Percentiles rank a stretch among this genome's conserved stretches.
phyloP scores from a whole-genome alignment of 2,113 vertebrate species.

The Indicator maculatus region DNA sequence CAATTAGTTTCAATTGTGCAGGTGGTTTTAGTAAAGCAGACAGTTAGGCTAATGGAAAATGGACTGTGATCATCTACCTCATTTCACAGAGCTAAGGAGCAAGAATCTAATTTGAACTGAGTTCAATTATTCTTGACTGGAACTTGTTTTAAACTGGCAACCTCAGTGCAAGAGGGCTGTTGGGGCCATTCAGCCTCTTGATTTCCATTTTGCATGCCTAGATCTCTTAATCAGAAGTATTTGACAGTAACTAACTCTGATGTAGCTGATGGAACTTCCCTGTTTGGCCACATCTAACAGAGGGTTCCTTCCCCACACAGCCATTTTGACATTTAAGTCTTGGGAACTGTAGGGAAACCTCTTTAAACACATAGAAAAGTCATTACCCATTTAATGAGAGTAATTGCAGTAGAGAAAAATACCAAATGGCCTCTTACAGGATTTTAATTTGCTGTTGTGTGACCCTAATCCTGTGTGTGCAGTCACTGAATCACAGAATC shows the following conservation, averaged over 20 bases:
- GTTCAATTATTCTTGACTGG: slow-evolving; percentile 56
- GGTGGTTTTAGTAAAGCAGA: slow-evolving; percentile 56
- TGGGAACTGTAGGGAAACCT: neutral
- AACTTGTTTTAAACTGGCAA: slow-evolving; percentile 41
- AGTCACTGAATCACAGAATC: too few relatives aligned
- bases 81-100: slow-evolving; percentile 47
- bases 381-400: neutral
- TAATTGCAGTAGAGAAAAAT: neutral
- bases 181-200: neutral
- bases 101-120: slow-evolving; percentile 44
- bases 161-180: neutral
- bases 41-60: slow-evolving; percentile 43
- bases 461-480: neutral
- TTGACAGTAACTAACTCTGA: neutral
- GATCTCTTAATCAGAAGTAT: neutral
- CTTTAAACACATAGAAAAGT: neutral
- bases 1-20: slow-evolving; percentile 63
- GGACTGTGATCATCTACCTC: slow-evolving; percentile 53
- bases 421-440: neutral
- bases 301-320: neutral
- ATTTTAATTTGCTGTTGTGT: neutral
- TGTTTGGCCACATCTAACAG: neutral
- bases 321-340: neutral
- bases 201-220: neutral
- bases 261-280: neutral